phyloP scores from a whole-genome alignment of 2,113 vertebrate species.

The Pollachius pollachius region DNA sequence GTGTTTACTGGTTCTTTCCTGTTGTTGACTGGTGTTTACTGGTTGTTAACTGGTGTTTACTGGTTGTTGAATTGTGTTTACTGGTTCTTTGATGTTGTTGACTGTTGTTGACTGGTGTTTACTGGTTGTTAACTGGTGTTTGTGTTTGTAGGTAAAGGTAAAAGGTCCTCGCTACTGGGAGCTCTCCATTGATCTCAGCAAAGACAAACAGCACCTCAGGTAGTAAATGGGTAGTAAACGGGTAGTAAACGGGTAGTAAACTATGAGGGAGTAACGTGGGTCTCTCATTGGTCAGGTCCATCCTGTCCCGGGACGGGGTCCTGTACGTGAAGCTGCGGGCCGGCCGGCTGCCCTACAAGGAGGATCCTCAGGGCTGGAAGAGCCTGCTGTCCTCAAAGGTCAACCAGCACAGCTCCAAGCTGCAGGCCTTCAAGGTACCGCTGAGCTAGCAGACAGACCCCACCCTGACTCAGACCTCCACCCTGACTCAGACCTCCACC shows the following conservation, averaged over 20 bases:
- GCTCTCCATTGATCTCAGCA: conserved; percentile 88
- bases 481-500: too few relatives aligned
- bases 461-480: too few relatives aligned
- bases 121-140: conserved; percentile 14
- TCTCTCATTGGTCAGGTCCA: conserved; percentile 76
- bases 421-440: conserved; percentile 88
- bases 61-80: too few relatives aligned
- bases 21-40: too few relatives aligned
- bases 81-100: too few relatives aligned
- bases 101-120: background rate
- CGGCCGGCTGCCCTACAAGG: conserved; percentile 95
- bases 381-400: conserved; percentile 87
- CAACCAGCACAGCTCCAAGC: conserved; percentile 82
- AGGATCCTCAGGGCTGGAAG: conserved; percentile 96
- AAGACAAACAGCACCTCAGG: conserved; percentile 88
- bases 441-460: background rate
- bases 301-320: conserved; percentile 88
- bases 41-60: too few relatives aligned
- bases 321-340: conserved; percentile 94
- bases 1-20: too few relatives aligned
- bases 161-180: conserved; percentile 99
- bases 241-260: conserved; percentile 46
- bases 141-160: conserved; percentile 83
- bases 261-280: too few relatives aligned
- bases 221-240: conserved; percentile 38